phyloP scores from a whole-genome alignment of 2,888 invertebrate species.

The Latrodectus hesperus region DNA sequence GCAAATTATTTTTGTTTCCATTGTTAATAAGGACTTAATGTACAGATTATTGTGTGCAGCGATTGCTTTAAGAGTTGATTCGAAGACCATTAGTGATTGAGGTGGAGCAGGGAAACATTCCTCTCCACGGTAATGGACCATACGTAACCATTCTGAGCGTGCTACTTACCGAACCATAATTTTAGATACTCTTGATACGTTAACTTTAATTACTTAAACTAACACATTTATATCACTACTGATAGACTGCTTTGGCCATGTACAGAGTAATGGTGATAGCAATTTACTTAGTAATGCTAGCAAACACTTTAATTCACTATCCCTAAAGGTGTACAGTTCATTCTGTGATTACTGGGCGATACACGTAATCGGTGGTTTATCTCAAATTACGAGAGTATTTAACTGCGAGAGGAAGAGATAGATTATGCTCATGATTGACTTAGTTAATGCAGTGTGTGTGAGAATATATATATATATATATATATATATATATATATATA shows the following conservation, averaged over 20 bases:
- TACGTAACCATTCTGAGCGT: slow-evolving; percentile 41
- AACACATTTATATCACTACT: slow-evolving; percentile 23
- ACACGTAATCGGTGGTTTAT: slow-evolving; percentile 27
- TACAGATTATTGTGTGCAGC: too few species aligned
- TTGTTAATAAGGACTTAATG: too few species aligned
- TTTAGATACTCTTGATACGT: slow-evolving; percentile 22
- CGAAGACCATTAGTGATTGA: too few species aligned
- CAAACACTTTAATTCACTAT: slow-evolving; percentile 33
- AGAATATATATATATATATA: too few species aligned
- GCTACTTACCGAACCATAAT: slow-evolving; percentile 36
- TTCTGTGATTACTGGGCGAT: slow-evolving; percentile 22
- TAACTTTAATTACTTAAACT: slow-evolving; percentile 41
- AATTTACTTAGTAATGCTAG: slow-evolving; percentile 28
- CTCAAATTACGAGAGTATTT: slow-evolving; percentile 39
- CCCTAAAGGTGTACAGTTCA: slow-evolving; percentile 26
- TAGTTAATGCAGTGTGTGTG: too few species aligned
- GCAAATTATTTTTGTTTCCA: too few species aligned
- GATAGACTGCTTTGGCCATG: slow-evolving; percentile 14
- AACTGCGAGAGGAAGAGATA: neutral
- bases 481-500: too few species aligned
- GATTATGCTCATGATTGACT: too few species aligned
- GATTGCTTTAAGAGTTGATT: too few species aligned
- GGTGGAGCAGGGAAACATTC: slow-evolving; percentile 14
- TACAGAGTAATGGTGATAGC: slow-evolving; percentile 1
- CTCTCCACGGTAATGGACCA: slow-evolving; percentile 23